phyloP scores from a whole-genome alignment of 1,140 invertebrate genomes.

The Prorops nasuta region DNA sequence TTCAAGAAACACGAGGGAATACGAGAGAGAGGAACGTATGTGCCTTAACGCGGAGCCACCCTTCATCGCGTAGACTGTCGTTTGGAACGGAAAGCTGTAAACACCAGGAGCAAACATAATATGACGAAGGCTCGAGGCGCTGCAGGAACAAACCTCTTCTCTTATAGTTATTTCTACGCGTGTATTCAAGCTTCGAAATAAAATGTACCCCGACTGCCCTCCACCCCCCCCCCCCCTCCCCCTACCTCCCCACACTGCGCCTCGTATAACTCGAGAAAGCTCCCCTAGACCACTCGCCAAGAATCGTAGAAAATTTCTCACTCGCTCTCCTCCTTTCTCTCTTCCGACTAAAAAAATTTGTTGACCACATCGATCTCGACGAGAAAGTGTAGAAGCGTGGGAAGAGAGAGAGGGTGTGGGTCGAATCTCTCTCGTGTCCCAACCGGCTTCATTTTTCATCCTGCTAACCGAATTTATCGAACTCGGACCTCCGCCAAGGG shows the following conservation, averaged over 20 bases:
- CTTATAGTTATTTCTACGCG: constrained; percentile 28
- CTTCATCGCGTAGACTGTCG: constrained; percentile 26
- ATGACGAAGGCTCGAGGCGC: constrained; percentile 50
- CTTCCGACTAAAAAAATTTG: no score
- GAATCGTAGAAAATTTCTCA: no score
- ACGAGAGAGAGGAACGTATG: not conserved
- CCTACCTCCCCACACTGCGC: no score
- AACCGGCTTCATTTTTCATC: constrained; percentile 50
- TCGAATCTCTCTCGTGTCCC: no score
- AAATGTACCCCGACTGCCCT: no score
- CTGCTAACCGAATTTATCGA: constrained; percentile 53
- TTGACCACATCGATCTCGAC: no score
- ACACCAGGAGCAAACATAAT: constrained; percentile 56
- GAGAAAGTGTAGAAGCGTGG: no score
- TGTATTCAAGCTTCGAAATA: constrained; percentile 16
- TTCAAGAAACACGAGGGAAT: not conserved
- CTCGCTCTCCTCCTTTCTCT: no score
- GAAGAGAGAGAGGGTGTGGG: no score
- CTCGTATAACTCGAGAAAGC: no score
- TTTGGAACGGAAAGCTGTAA: constrained; percentile 39
- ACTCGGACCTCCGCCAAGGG: constrained; percentile 43
- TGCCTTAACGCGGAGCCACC: constrained; percentile 24
- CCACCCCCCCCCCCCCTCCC: no score
- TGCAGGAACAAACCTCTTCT: constrained; percentile 27
- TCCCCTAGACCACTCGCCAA: no score